A percentile compares a stretch with the other conserved stretches of the same genome.
Evolutionary conservation across 2,888 invertebrate genomes (phyloP).

Genomic region (Lasioglossum lativentre): DNA sequence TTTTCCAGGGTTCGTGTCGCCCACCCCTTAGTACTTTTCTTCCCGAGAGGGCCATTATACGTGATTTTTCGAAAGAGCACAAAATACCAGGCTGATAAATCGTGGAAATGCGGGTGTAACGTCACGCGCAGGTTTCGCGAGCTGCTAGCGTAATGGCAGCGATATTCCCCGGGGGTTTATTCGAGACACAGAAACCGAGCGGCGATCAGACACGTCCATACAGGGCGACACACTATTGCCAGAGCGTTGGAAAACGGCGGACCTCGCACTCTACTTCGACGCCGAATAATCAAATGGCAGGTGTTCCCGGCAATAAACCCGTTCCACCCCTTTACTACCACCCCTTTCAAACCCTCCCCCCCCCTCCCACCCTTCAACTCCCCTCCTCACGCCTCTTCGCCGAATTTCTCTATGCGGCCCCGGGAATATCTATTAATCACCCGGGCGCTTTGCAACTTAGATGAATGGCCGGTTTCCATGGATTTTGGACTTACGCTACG

Average conservation of each 20-base stretch:
- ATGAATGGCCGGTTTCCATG: neutral
- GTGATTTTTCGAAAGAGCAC: slow-evolving; percentile 17
- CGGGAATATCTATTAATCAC: slow-evolving; percentile 26
- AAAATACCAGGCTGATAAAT: slow-evolving; percentile 46
- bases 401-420: neutral
- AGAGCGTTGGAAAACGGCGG: slow-evolving; percentile 29
- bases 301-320: slow-evolving; percentile 41
- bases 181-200: slow-evolving; percentile 45
- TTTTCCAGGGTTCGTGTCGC: neutral
- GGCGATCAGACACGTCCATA: slow-evolving; percentile 44
- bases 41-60: neutral
- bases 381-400: neutral
- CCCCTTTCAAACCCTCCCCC: neutral
- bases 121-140: slow-evolving; percentile 47
- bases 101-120: slow-evolving; percentile 26
- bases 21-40: neutral
- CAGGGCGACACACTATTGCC: slow-evolving; percentile 25
- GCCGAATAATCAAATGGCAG: slow-evolving; percentile 53
- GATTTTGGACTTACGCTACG: neutral
- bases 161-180: slow-evolving; percentile 47
- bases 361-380: rapidly evolving
- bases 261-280: slow-evolving; percentile 27
- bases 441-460: neutral
- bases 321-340: slow-evolving; percentile 2
- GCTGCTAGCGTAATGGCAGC: slow-evolving; percentile 44